These are phyloP conservation scores for Ageneiosus marmoratus DNA, from an alignment of 2,113 vertebrate genomes.

Conservation along the genomic window DNA sequence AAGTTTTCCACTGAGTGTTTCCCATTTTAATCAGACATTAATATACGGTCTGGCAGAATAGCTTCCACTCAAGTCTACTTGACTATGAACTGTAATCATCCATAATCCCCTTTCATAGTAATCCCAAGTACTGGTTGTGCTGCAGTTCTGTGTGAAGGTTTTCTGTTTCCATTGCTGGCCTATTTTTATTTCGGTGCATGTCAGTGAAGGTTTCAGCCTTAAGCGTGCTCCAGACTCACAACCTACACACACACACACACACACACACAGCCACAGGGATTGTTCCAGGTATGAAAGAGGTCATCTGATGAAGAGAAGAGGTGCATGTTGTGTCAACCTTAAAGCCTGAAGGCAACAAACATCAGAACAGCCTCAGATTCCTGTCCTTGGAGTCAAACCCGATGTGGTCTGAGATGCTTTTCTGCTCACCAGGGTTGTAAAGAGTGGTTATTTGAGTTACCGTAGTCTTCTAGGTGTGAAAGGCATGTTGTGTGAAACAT, in stretches of 20 bases:
- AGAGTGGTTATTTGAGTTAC: neutral
- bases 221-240: neutral
- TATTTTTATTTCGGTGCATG: neutral
- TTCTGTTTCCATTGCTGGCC: neutral
- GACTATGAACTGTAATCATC: neutral
- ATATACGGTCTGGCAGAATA: neutral
- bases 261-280: neutral
- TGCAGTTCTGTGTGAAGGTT: too few species aligned
- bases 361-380: neutral
- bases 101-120: neutral
- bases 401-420: neutral
- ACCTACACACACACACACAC: neutral
- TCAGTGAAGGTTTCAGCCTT: neutral
- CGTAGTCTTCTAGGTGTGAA: neutral
- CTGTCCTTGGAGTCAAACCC: neutral
- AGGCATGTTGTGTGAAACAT: neutral
- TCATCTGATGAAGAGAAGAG: neutral
- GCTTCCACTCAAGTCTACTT: neutral
- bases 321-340: too few species aligned
- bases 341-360: neutral
- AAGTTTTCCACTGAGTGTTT: neutral
- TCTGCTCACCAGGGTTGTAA: neutral
- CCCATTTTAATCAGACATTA: neutral
- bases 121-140: neutral
- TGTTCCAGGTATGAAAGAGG: conserved; percentile 9